phyloP scores from a whole-genome alignment of 2,113 vertebrate genomes.

The Lynx canadensis region DNA sequence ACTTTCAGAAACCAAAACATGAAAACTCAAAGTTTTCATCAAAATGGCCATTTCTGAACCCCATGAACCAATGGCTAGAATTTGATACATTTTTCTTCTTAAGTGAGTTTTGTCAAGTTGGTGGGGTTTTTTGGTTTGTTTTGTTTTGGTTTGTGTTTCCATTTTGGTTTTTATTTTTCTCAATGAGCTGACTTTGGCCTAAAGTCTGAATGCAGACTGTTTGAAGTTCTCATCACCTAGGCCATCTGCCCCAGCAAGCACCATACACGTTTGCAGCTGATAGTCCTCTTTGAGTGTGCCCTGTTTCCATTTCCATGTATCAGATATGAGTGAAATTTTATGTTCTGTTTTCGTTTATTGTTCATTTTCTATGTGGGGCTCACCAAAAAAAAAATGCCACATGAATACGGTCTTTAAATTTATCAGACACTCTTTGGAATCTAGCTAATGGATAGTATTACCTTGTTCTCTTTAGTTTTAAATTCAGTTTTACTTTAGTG shows the following conservation, averaged over 20 bases:
- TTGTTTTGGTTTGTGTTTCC: background rate
- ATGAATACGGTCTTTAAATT: background rate
- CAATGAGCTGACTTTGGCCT: background rate
- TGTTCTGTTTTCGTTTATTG: background rate
- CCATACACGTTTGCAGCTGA: background rate
- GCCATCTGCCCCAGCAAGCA: constrained; percentile 34
- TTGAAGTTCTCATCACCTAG: constrained; percentile 32
- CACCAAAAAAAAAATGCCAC: background rate
- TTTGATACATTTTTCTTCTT: background rate
- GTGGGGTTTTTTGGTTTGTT: background rate
- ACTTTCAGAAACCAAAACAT: constrained; percentile 11
- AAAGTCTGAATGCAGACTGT: background rate
- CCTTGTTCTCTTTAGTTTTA: background rate
- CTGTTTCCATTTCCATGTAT: background rate
- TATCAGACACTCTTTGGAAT: background rate
- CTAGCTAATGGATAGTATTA: background rate
- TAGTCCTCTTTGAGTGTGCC: background rate
- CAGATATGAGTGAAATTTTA: background rate
- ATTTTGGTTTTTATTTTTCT: background rate
- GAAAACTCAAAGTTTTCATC: background rate
- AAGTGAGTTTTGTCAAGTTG: background rate
- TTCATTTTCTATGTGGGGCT: background rate
- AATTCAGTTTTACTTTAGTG: background rate
- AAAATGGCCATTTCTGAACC: background rate
- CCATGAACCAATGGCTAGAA: background rate